phyloP scores from a whole-genome alignment of 2,888 invertebrate species.

The Morpho helenor region DNA sequence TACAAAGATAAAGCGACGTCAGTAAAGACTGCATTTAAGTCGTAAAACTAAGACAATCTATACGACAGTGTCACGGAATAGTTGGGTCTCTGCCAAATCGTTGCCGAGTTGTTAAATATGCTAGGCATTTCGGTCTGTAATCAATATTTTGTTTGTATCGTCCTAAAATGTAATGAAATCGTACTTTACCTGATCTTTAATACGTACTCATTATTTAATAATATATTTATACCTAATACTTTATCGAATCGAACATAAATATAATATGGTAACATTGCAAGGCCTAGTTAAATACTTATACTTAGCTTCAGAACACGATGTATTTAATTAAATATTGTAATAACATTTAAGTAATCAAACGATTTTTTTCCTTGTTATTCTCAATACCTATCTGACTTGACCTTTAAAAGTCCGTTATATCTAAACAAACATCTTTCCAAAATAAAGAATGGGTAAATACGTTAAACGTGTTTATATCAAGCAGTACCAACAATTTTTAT shows the following conservation, averaged over 20 bases:
- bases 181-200: too few species aligned
- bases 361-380: too few species aligned
- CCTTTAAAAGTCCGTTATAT: constrained; percentile 9
- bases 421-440: constrained; percentile 5
- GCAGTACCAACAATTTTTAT: constrained; percentile 1
- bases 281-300: too few species aligned
- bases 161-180: constrained; percentile 29
- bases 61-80: constrained; percentile 60
- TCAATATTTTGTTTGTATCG: constrained; percentile 58
- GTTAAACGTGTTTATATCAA: constrained; percentile 1
- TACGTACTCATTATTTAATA: too few species aligned
- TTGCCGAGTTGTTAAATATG: constrained; percentile 61
- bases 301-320: too few species aligned
- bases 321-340: too few species aligned
- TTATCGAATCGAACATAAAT: too few species aligned
- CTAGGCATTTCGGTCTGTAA: constrained; percentile 66
- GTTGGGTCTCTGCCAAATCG: constrained; percentile 64
- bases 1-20: constrained; percentile 21
- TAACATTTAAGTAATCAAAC: too few species aligned
- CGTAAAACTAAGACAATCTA: constrained; percentile 47
- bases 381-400: constrained; percentile 1
- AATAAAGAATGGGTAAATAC: constrained; percentile 9
- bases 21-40: constrained; percentile 16
- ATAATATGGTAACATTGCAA: too few species aligned
- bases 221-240: too few species aligned